Base-by-base conservation (phyloP, 2,113 vertebrate species). In the Eudorcas thomsonii region DNA sequence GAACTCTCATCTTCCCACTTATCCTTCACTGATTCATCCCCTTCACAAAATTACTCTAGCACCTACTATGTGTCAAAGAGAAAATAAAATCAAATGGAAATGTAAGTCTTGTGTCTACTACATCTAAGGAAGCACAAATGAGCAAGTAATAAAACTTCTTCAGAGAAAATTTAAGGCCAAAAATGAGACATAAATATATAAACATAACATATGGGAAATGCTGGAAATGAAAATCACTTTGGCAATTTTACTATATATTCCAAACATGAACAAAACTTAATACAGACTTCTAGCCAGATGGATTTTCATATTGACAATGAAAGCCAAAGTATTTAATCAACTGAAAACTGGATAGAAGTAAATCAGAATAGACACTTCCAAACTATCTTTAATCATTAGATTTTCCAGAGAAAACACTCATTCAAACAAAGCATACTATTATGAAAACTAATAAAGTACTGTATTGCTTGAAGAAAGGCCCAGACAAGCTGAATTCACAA, bases 271-370 rank as follows among this genome's bases (percentile, higher is more conserved):
- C 92, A 92, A 87, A 98, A 92, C 94, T 80, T 95, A 95, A 84
- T 62, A 91, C 78, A 97, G 21, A 97, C 48, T 87, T 43, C 16
- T 33, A 57, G 57, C 95, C 97, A 98, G 95, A 96, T 98, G 93
- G 84, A 54, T 90, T 85, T 97, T 98, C 95, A 94, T 54, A 95
- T 8, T 96, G 82, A 96, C 89, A 97, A 90, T 45, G 93, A 97
- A 98, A 88, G 60, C 64, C 71, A 4, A 96, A 94, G 52, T 81
- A 96, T 95, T 98, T 95, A 96, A 93, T 97, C 95, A 97, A 93
- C 90, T 88, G 83, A 90, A 87, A 97, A 60, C 60, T 90, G 54
- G 80, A 81, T 0, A 26, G 30, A 95, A 92, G 62, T 96, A 93
- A 97, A 92, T 97, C 81, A 95, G 23, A 90, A 92, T 0, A 92